Conservation (phyloP, 2,888 invertebrate genomes). For the Melolontha melolontha region DNA sequence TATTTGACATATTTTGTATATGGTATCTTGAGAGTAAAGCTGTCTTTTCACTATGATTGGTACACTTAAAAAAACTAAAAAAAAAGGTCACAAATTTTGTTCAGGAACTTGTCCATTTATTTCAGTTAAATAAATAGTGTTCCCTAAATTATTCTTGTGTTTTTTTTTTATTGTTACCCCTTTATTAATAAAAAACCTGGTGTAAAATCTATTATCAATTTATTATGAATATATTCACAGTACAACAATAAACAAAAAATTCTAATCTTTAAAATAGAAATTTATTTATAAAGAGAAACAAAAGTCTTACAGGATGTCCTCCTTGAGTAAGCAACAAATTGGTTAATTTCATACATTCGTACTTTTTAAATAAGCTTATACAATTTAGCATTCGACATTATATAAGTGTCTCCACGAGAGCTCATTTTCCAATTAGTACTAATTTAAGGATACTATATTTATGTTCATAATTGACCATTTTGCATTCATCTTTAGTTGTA, state of each 20-base stretch:
- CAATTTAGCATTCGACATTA: slow-evolving; percentile 45
- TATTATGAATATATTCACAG: no score
- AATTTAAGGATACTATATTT: slow-evolving; percentile 57
- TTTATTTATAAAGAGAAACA: neutral
- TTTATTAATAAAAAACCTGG: slow-evolving; percentile 2
- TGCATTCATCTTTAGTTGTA: slow-evolving; percentile 48
- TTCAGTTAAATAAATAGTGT: slow-evolving; percentile 68
- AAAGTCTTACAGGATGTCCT: slow-evolving; percentile 30
- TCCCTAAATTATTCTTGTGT: slow-evolving; percentile 58
- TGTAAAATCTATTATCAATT: no score
- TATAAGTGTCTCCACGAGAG: slow-evolving; percentile 48
- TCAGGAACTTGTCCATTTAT: slow-evolving; percentile 61
- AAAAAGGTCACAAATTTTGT: slow-evolving; percentile 55
- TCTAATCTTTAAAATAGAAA: slow-evolving; percentile 6
- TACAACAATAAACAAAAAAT: neutral
- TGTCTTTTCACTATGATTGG: slow-evolving; percentile 55
- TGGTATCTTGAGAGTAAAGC: slow-evolving; percentile 51
- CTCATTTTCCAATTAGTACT: slow-evolving; percentile 59
- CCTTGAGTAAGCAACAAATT: slow-evolving; percentile 32
- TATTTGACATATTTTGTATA: slow-evolving; percentile 49
- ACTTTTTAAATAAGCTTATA: slow-evolving; percentile 49
- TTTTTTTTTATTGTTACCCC: slow-evolving; percentile 16
- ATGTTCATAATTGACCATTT: slow-evolving; percentile 55
- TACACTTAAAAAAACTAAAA: slow-evolving; percentile 58
- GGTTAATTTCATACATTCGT: slow-evolving; percentile 40